These are phyloP conservation scores for Nycticorax nycticorax DNA, from an alignment of 2,113 vertebrate genomes.

Conservation along the genomic window DNA sequence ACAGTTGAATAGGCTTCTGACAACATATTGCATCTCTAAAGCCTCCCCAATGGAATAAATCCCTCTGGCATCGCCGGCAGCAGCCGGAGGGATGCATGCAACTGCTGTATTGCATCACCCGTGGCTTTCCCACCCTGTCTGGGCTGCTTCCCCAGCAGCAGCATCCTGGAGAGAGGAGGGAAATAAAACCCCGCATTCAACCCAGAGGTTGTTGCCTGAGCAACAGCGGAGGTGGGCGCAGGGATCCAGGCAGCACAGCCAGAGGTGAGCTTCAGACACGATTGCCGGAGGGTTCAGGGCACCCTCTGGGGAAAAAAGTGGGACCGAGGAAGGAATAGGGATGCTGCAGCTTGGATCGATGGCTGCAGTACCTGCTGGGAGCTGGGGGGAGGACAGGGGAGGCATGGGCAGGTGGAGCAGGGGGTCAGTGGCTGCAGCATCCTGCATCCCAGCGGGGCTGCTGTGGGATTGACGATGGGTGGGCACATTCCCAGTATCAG, in stretches of 20 bases:
- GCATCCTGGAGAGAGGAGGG: not conserved
- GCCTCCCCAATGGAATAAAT: not conserved
- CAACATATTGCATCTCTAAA: not conserved
- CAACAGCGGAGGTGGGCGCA: not conserved
- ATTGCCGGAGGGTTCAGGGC: not conserved
- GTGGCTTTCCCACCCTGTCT: rapidly evolving
- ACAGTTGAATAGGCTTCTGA: not conserved
- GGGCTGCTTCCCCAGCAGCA: not conserved
- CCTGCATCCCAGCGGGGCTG: not conserved
- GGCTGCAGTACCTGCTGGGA: not conserved
- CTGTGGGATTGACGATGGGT: not conserved
- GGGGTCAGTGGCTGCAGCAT: not conserved
- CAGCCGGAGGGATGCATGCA: rapidly evolving
- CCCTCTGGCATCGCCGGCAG: rapidly evolving
- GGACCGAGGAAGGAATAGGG: not conserved
- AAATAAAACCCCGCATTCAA: not conserved
- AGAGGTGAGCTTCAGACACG: not conserved
- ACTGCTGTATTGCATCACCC: rapidly evolving
- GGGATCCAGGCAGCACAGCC: not conserved
- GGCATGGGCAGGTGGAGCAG: not conserved
- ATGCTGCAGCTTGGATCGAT: not conserved
- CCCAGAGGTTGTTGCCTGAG: conserved; percentile 65
- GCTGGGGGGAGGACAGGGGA: not conserved
- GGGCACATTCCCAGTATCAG: too few relatives aligned
- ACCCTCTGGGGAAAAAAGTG: not conserved